These are phyloP conservation scores for Pachydiplax longipennis DNA, from an alignment of 2,888 invertebrate genomes.

Conservation along the genomic window DNA sequence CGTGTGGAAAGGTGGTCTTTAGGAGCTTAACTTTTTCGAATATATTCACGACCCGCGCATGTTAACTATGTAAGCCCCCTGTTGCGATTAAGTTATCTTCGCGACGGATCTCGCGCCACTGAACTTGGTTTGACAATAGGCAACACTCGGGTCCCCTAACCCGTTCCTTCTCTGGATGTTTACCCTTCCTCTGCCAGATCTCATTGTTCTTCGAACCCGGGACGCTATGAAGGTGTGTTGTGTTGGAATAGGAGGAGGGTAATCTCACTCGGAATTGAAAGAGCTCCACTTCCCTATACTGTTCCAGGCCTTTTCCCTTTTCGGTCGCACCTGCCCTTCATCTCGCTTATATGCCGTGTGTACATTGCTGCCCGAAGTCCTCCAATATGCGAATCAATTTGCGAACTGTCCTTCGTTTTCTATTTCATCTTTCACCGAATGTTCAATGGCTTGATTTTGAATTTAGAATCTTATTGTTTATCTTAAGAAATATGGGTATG, in stretches of 20 bases:
- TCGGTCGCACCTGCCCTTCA: too few species aligned
- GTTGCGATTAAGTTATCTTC: neutral
- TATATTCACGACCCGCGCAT: neutral
- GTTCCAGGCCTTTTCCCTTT: too few species aligned
- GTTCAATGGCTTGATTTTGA: too few species aligned
- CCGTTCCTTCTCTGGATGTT: neutral
- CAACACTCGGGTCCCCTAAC: neutral
- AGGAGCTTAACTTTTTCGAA: neutral
- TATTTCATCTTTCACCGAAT: too few species aligned
- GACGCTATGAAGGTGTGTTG: neutral
- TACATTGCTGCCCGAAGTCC: too few species aligned
- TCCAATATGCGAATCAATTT: too few species aligned
- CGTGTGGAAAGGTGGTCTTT: too few species aligned
- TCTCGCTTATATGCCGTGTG: too few species aligned
- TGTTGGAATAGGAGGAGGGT: neutral
- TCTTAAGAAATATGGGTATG: too few species aligned
- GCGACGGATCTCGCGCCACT: neutral
- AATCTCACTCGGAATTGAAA: neutral
- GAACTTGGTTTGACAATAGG: neutral
- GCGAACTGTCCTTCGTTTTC: too few species aligned
- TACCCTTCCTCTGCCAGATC: neutral
- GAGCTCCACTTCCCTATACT: neutral
- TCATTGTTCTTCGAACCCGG: neutral
- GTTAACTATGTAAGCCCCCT: neutral
- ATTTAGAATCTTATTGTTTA: too few species aligned